phyloP scores from a whole-genome alignment of 2,113 vertebrate species.

The Rana temporaria region DNA sequence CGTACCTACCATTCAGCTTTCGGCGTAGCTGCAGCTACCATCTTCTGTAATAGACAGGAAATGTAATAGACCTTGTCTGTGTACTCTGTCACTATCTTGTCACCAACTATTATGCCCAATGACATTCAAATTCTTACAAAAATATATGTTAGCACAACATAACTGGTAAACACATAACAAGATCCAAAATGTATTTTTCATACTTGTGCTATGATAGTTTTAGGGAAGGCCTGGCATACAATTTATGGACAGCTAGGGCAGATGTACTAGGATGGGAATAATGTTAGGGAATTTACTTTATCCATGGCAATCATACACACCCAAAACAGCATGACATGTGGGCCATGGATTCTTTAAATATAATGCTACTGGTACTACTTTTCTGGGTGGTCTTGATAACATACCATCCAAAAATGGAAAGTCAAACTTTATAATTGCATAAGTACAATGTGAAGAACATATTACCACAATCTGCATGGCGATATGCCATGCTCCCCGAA shows the following conservation, averaged over 20 bases:
- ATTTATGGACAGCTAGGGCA: neutral
- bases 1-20: neutral
- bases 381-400: no score
- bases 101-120: neutral
- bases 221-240: neutral
- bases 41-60: neutral
- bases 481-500: no score
- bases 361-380: no score
- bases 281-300: no score
- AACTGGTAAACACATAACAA: neutral
- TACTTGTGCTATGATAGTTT: neutral
- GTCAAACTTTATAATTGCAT: no score
- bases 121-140: neutral
- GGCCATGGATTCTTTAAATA: no score
- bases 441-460: no score
- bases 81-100: slow-evolving; percentile 7
- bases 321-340: no score
- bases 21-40: neutral
- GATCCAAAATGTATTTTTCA: neutral
- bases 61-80: neutral
- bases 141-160: neutral
- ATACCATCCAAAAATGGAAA: no score
- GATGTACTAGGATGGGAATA: neutral
- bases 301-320: no score
- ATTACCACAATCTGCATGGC: no score